Evolutionary conservation across 2,113 vertebrate species (phyloP), one percentile per base, ranked within the genome.

Genomic region (Lycaon pictus): DNA sequence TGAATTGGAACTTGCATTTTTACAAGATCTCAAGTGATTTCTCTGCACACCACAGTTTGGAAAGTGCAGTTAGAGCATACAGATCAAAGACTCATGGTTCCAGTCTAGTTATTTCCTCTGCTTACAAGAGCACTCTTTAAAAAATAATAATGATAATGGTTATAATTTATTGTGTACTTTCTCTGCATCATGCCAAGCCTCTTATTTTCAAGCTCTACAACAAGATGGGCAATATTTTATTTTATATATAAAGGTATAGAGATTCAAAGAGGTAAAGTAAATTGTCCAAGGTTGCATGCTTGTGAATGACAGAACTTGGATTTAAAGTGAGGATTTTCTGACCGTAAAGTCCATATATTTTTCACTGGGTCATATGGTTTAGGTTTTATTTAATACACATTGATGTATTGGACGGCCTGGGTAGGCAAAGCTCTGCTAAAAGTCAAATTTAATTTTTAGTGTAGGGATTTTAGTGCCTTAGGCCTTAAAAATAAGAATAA

Each of bases 181-280:
- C 62, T 65, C 62, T 90, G 27, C 3, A 37, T 5, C 48, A 6
- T 87, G 17, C 62, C 55, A 83, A 65, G 22, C 6, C 35, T 89
- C 63, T 96, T 95, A 92, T 88, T 94, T 96, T 77, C n/a, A 94
- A 79, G 55, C 35, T 90, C 43, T 20, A 92, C 3, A 71, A 35
- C 20, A 82, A 53, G 4, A 77, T 29, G 80, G 63, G 4, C 77
- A 72, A 2, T 81, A 69, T 89, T 95, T 95, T 74, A 71, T 88
- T 95, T 96, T 95, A 69, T 15, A 29, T 37, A 35, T 63, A 90
- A 96, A 88, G 84, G 56, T 63, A 81, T 2, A 72, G 65, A 85
- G 12, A 55, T 62, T 65, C 19, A 81, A 29, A 84, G 71, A 90
- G 17, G 15, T 56, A 71, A 83, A 88, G 22, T 82, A 82, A 92